Evolutionary conservation across 2,888 invertebrate species (phyloP), one percentile per base, ranked within the genome.

Genomic region (Cremastobaeus sp.): DNA sequence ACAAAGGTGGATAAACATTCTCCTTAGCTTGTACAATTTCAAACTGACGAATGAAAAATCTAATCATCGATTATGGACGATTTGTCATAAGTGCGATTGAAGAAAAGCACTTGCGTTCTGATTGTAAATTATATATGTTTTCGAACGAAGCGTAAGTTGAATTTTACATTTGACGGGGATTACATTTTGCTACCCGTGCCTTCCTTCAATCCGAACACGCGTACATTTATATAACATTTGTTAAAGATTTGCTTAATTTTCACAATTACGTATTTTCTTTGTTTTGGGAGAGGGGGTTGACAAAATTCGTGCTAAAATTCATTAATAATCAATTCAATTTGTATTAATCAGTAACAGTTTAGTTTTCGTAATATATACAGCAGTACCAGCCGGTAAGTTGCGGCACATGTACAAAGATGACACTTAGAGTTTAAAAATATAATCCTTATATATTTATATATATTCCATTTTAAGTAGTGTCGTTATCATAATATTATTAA

Each of bases 351-450:
- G 75, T 83, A 84, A 83, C 81, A 84, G 82, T 82, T 84, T 78
- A 78, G 80, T 84, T 25, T 66, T 83, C 81, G 81, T 83, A 83
- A 72, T 84, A 84, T 85, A 77, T 84, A 87, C 87, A 87, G 84
- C 83, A 86, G 82, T 84, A 84, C 85, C 84, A 77, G 76, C 78
- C 75, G 68, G 76, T 68, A 76, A 80, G 77, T 78, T 78, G 79
- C 77, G 82, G 81, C 79, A 84, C 84, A 84, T 81, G 85, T 83
- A 83, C 81, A 84, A 80, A 84, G 83, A 87, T 86, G 87, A 87
- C 87, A 87, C 87, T 87, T 86, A 87, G 86, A 87, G 85, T 87
- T 87, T 87, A 87, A 87, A 87, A 87, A 87, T 87, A 87, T 87
- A 87, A 86, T 86, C 83, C 85, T 77, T 76, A 50, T 70, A 41